These are phyloP conservation scores for Zaprionus vittiger DNA, from an alignment of 1,140 invertebrate species.

Conservation along the genomic window DNA sequence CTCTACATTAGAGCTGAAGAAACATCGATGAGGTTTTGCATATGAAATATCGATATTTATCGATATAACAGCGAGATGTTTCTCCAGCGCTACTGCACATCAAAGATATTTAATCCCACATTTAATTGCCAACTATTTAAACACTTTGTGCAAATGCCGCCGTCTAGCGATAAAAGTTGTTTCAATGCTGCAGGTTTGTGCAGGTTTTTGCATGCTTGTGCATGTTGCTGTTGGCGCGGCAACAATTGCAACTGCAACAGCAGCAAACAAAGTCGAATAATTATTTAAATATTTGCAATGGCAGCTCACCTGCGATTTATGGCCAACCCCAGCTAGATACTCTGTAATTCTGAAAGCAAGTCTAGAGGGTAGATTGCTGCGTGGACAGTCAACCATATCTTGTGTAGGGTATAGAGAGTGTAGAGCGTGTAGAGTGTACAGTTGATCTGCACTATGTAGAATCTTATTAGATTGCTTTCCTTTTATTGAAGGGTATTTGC, in stretches of 20 bases:
- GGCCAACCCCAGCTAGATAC: not conserved
- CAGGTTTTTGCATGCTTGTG: conserved; percentile 10
- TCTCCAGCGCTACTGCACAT: no score
- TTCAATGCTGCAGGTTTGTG: conserved; percentile 34
- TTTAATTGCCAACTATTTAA: conserved; percentile 70
- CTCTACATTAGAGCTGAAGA: no score
- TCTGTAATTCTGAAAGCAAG: not conserved
- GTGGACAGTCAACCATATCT: no score
- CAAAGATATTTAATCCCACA: not conserved
- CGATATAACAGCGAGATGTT: no score
- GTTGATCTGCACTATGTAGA: not conserved
- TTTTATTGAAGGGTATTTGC: not conserved
- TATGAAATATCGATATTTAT: conserved; percentile 33
- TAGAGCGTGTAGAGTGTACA: no score
- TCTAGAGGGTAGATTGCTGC: no score
- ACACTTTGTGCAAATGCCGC: conserved; percentile 68
- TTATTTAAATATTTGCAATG: conserved; percentile 42
- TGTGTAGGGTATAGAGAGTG: no score
- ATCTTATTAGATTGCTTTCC: not conserved
- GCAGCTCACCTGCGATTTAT: conserved; percentile 16
- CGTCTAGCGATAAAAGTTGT: conserved; percentile 60
- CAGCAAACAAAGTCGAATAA: conserved; percentile 8
- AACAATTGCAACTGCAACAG: conserved; percentile 1
- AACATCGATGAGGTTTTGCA: conserved; percentile 3
- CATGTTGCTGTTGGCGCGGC: conserved; percentile 29